A percentile compares a stretch with the other conserved stretches of the same genome.
These are phyloP conservation scores for Antedon mediterranea DNA, from an alignment of 53 echinoderm and acorn worm genomes.

Conservation along the genomic window DNA sequence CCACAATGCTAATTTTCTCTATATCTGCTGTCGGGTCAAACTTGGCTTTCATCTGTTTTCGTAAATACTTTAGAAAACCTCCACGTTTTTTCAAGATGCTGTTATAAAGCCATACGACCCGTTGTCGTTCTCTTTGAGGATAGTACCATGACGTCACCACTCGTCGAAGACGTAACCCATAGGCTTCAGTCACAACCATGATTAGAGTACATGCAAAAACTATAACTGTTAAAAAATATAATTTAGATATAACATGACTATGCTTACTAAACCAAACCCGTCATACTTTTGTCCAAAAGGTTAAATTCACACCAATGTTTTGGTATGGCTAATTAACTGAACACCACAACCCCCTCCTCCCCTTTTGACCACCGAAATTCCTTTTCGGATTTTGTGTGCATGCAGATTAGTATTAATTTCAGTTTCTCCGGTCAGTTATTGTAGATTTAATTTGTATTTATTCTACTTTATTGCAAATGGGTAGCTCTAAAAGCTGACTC, in stretches of 20 bases:
- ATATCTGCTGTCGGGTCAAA: neutral
- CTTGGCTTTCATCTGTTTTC: conserved; percentile 23
- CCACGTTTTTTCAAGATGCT: conserved; percentile 61
- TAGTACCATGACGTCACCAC: conserved; percentile 60
- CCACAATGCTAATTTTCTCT: conserved; percentile 31
- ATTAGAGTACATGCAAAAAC: conserved; percentile 39
- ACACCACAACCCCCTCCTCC: neutral
- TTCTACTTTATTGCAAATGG: too few relatives aligned
- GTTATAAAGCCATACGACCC: conserved; percentile 68
- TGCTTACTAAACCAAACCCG: too few relatives aligned
- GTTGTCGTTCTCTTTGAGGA: conserved; percentile 55
- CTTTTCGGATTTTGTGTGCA: neutral
- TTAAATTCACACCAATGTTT: too few relatives aligned
- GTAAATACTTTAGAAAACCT: conserved; percentile 44
- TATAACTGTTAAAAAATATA: conserved; percentile 17
- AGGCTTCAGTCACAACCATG: conserved; percentile 64
- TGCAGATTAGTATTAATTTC: too few relatives aligned
- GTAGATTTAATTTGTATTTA: too few relatives aligned
- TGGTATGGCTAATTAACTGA: too few relatives aligned
- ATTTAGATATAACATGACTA: too few relatives aligned
- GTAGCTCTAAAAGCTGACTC: too few relatives aligned
- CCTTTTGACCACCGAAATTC: neutral
- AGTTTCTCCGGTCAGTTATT: too few relatives aligned
- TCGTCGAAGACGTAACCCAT: conserved; percentile 72
- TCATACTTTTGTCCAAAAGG: too few relatives aligned